These are phyloP conservation scores for Gryllus longicercus DNA, from an alignment of 2,888 invertebrate species.

Conservation along the genomic window DNA sequence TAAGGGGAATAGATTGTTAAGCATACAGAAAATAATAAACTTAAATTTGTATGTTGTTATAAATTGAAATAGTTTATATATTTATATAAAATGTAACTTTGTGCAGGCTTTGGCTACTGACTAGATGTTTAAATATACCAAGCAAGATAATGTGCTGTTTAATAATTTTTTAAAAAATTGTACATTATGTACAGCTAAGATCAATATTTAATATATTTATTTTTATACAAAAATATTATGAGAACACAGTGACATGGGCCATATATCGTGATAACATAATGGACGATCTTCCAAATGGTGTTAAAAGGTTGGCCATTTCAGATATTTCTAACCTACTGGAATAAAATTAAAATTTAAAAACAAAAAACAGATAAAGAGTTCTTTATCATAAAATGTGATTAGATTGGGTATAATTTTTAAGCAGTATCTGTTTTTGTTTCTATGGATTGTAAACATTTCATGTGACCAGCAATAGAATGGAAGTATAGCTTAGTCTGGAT, in stretches of 20 bases:
- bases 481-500: no score
- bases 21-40: no score
- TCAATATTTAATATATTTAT: slow-evolving; percentile 23
- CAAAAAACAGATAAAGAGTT: no score
- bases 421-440: no score
- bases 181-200: slow-evolving; percentile 31
- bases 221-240: slow-evolving; percentile 26
- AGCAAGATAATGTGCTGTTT: slow-evolving; percentile 24
- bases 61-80: slow-evolving; percentile 3
- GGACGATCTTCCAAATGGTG: slow-evolving; percentile 6
- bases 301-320: background rate
- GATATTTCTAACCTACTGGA: no score
- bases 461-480: no score
- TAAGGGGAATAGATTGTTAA: no score
- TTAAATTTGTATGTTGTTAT: background rate
- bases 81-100: slow-evolving; percentile 23
- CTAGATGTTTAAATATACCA: slow-evolving; percentile 29
- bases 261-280: background rate
- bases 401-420: no score
- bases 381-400: no score
- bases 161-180: slow-evolving; percentile 29
- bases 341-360: no score
- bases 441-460: no score
- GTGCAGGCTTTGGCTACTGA: slow-evolving; percentile 32
- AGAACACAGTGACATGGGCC: slow-evolving; percentile 17